A percentile compares a stretch with the other conserved stretches of the same genome.
These are phyloP conservation scores for Misgurnus anguillicaudatus DNA, from an alignment of 2,113 vertebrate species.

Conservation along the genomic window DNA sequence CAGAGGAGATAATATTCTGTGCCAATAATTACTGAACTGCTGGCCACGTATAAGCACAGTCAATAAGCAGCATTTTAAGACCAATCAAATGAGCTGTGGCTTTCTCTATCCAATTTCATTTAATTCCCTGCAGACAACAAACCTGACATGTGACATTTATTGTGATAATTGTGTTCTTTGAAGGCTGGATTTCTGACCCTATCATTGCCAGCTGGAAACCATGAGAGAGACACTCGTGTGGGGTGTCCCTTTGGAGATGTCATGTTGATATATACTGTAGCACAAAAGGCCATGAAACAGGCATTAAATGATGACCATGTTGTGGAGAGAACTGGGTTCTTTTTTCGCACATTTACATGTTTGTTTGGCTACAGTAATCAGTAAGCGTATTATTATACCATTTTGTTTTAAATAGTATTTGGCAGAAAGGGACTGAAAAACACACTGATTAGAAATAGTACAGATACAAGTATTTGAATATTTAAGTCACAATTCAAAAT, in stretches of 20 bases:
- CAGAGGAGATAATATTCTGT: no score
- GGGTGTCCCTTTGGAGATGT: constrained; percentile 11
- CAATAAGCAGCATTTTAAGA: not conserved
- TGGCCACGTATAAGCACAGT: not conserved
- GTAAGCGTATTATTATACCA: no score
- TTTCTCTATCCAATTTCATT: constrained; percentile 12
- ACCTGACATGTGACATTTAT: constrained; percentile 43
- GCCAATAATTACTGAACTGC: not conserved
- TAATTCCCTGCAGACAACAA: not conserved
- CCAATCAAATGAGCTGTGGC: not conserved
- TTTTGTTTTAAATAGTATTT: no score
- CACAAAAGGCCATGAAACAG: constrained; percentile 25
- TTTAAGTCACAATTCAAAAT: no score
- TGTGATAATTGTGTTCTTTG: constrained; percentile 36
- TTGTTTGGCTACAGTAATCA: no score
- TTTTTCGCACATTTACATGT: no score
- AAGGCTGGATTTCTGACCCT: constrained; percentile 28
- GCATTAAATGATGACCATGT: constrained; percentile 13
- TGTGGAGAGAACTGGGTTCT: no score
- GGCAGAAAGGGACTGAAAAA: no score
- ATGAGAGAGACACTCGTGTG: not conserved
- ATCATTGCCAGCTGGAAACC: constrained; percentile 6
- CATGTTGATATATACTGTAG: not conserved
- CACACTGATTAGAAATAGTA: no score
- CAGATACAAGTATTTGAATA: no score